Evolutionary conservation across 1,140 invertebrate genomes (phyloP).

Genomic region (Ips nitidus): DNA sequence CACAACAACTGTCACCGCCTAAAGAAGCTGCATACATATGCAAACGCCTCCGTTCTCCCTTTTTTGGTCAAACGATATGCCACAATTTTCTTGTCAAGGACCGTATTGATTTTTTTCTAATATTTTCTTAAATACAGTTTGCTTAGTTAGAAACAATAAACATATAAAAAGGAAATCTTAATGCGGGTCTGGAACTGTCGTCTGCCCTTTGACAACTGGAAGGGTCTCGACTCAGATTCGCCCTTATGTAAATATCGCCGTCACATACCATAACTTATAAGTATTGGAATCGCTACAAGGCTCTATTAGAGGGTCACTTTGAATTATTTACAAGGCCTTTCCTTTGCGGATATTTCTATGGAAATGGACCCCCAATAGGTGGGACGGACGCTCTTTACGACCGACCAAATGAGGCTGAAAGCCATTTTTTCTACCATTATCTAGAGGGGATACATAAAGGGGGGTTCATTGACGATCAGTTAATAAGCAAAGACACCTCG

Average conservation of each 20-base stretch:
- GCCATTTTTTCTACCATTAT: conserved; percentile 22
- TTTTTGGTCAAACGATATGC: conserved; percentile 12
- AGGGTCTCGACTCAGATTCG: conserved; percentile 10
- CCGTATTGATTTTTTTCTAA: conserved; percentile 8
- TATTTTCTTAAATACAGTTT: not conserved
- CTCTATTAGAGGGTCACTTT: conserved; percentile 47
- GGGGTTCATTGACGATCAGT: not conserved
- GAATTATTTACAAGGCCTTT: conserved; percentile 51
- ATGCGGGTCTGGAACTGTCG: not conserved
- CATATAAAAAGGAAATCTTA: not conserved
- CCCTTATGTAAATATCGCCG: conserved; percentile 44
- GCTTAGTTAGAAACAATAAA: not conserved
- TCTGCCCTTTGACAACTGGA: conserved; percentile 14
- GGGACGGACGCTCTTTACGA: conserved; percentile 40
- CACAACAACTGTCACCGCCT: conserved; percentile 46
- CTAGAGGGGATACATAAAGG: too few species aligned
- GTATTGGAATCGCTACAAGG: conserved; percentile 44
- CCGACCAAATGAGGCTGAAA: conserved; percentile 39
- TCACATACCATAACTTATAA: conserved; percentile 48
- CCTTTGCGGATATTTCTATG: conserved; percentile 44
- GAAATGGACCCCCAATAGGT: conserved; percentile 43
- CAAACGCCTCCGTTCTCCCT: conserved; percentile 37
- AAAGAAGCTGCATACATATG: conserved; percentile 46
- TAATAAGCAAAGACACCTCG: conserved; percentile 3
- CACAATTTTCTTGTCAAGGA: conserved; percentile 10